Conservation (phyloP, 2,888 invertebrate genomes). For the Lamellibrachia satsuma region DNA sequence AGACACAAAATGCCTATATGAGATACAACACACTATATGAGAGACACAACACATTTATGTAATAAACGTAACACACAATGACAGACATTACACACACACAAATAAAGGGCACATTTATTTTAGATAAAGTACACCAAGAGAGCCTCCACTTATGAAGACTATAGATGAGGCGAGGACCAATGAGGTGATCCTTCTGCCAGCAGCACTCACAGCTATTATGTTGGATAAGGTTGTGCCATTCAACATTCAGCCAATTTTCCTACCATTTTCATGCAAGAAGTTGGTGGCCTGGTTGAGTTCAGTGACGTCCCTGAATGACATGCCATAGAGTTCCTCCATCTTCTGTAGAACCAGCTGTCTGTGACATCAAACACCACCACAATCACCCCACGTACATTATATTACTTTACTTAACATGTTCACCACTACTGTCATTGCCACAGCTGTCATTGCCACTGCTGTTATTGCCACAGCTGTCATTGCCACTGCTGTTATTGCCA, state of each 20-base stretch:
- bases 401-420: background rate
- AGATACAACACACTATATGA: background rate
- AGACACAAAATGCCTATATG: background rate
- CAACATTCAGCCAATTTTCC: background rate
- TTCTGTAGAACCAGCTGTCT: conserved; percentile 69
- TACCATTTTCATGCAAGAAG: conserved; percentile 96
- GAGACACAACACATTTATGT: background rate
- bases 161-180: background rate
- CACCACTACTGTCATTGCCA: background rate
- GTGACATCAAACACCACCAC: conserved; percentile 21
- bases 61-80: background rate
- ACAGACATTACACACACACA: background rate
- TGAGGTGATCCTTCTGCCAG: background rate
- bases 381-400: background rate
- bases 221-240: background rate
- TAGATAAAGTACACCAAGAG: background rate
- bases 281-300: conserved; percentile 95
- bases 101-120: no score
- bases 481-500: background rate
- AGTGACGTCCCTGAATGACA: conserved; percentile 84
- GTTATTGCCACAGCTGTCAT: background rate
- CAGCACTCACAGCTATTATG: background rate
- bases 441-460: background rate
- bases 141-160: background rate
- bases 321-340: conserved; percentile 76